Evolutionary conservation across 2,888 invertebrate genomes (phyloP).

Genomic region (Erebia ligea): DNA sequence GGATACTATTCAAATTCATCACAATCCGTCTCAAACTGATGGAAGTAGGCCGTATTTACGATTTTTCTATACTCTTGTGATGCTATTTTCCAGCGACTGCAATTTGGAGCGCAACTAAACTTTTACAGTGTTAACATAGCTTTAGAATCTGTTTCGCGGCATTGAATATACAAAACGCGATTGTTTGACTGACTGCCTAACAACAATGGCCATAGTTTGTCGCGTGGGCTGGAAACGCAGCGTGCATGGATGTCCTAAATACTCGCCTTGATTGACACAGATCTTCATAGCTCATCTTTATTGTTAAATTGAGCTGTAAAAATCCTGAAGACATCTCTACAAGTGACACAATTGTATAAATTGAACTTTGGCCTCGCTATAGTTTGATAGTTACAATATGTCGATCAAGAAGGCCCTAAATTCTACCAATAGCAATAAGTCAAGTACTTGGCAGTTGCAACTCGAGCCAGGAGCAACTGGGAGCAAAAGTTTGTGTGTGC

Average conservation of each 20-base stretch:
- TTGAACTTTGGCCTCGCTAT: slow-evolving; percentile 7
- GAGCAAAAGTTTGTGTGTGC: too few relatives aligned
- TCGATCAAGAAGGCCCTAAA: too few relatives aligned
- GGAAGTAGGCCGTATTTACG: too few relatives aligned
- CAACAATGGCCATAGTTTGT: slow-evolving; percentile 24
- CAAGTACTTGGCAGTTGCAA: too few relatives aligned
- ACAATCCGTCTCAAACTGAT: too few relatives aligned
- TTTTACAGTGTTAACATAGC: neutral
- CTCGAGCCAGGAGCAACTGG: too few relatives aligned
- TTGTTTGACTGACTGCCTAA: slow-evolving; percentile 27
- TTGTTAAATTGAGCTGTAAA: slow-evolving; percentile 19
- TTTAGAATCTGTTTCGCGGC: slow-evolving; percentile 40
- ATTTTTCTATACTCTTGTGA: too few relatives aligned
- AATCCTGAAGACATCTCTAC: slow-evolving; percentile 5
- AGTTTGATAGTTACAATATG: too few relatives aligned
- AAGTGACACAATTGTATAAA: neutral
- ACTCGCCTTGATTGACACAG: slow-evolving; percentile 35
- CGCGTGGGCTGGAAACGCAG: slow-evolving; percentile 32
- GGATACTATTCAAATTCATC: too few relatives aligned
- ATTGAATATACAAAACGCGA: slow-evolving; percentile 39
- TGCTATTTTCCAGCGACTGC: too few relatives aligned
- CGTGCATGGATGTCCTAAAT: slow-evolving; percentile 28
- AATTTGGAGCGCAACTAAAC: neutral
- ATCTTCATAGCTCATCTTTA: slow-evolving; percentile 24
- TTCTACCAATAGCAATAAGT: too few relatives aligned